Conservation (phyloP, 2,797 vertebrate genomes). For the Hybognathus amarus region DNA sequence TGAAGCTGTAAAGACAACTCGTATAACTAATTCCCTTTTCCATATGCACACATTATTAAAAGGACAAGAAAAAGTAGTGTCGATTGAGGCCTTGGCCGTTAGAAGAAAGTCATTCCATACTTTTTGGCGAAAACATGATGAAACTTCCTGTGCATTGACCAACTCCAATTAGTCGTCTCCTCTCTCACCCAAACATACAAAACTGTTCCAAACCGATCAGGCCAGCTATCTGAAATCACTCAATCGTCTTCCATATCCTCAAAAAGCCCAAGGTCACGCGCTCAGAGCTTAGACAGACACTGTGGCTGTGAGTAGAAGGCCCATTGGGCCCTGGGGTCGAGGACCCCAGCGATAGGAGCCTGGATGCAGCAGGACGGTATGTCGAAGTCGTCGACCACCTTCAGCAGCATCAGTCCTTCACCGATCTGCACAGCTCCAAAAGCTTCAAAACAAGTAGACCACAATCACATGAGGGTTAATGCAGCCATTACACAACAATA, state of each 20-base stretch:
- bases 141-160: neutral
- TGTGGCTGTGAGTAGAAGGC: constrained; percentile 63
- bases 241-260: no score
- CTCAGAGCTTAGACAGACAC: constrained; percentile 63
- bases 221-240: neutral
- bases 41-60: neutral
- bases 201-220: neutral
- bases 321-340: constrained; percentile 62
- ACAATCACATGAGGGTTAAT: constrained; percentile 24
- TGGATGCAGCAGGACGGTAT: constrained; percentile 67
- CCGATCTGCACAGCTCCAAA: constrained; percentile 67
- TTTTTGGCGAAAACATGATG: neutral
- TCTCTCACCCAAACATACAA: neutral
- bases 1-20: neutral
- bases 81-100: neutral
- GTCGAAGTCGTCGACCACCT: constrained; percentile 72
- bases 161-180: neutral
- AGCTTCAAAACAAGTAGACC: constrained; percentile 66
- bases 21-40: neutral
- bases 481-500: constrained; percentile 1
- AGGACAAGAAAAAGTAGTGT: neutral
- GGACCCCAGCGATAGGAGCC: constrained; percentile 67
- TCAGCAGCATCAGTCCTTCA: constrained; percentile 71
- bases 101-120: neutral
- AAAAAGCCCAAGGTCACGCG: neutral